These are phyloP conservation scores for Aramus guarauna DNA, from an alignment of 2,113 vertebrate genomes.

Conservation along the genomic window DNA sequence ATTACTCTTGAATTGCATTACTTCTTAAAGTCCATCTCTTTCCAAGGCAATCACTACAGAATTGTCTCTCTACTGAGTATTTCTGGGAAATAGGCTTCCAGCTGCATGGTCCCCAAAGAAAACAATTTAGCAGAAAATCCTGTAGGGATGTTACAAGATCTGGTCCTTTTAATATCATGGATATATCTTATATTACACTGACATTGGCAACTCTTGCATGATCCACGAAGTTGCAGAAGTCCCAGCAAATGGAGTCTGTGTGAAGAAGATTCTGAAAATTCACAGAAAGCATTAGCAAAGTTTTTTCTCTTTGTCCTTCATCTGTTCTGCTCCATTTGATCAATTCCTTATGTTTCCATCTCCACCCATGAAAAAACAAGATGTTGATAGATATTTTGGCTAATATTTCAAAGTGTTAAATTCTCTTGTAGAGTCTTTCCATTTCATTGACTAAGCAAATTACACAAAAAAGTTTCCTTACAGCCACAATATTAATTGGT, in stretches of 20 bases:
- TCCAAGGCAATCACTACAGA: background rate
- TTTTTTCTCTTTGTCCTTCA: background rate
- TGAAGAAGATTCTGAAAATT: background rate
- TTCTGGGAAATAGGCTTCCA: background rate
- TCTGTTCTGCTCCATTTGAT: background rate
- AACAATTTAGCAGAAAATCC: background rate
- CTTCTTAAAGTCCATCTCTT: background rate
- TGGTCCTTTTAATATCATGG: background rate
- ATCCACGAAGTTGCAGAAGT: background rate
- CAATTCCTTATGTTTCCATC: background rate
- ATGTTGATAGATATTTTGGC: background rate
- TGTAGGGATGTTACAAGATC: background rate
- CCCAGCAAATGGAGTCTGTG: background rate
- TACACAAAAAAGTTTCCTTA: background rate
- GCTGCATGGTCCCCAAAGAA: background rate
- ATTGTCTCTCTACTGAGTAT: background rate
- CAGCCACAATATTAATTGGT: background rate
- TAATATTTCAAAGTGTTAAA: background rate
- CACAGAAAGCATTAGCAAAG: background rate
- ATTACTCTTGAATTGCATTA: background rate
- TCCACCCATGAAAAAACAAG: background rate
- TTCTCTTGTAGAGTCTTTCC: background rate
- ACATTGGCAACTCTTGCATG: background rate
- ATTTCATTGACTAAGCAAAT: background rate
- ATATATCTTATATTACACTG: background rate